Evolutionary conservation across 2,797 vertebrate species (phyloP), one percentile per base, ranked within the genome.

Genomic region (Sus cebifrons): DNA sequence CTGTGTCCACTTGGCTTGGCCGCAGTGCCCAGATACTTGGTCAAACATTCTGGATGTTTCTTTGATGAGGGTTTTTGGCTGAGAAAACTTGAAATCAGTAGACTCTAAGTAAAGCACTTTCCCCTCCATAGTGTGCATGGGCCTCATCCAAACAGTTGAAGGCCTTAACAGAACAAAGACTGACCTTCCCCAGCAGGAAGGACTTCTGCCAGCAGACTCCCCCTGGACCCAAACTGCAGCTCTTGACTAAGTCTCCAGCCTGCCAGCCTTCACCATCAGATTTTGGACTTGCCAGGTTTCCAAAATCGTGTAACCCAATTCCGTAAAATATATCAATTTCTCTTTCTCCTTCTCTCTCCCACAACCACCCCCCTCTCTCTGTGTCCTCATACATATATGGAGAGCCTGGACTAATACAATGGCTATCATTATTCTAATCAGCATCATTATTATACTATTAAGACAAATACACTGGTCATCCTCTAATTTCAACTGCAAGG

Each of bases 381-480:
- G 18, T 18, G 16, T 40, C 14, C 25, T 27, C 27, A 79, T 14
- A 20, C 11, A 62, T 52, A 62, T 17, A 64, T 18, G 23, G 68
- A 83, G 36, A 96, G 68, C 32, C 17, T 5, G 44, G 29, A 58
- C 49, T 54, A 82, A 62, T 36, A 70, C 0, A 49, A 17, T 73
- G 25, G 60, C 60, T 82, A 79, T 81, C 70, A 68, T 52, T 83
- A 94, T 84, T 75, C 27, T 54, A 32, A 67, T 85, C 40, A 91
- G 71, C 21, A 29, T 84, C 70, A 81, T 75, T 56, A 82, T 77
- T 58, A 88, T 5, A 77, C 15, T 73, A 78, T 49, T 89, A 67
- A 93, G 70, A 18, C 3, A 91, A 89, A 88, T 25, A 54, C 7
- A 27, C 12, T 70, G 23, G n/a, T 29, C 12, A 21, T 70, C 27